phyloP scores from a whole-genome alignment of 1,140 invertebrate genomes.

The Branchinecta lindahli region DNA sequence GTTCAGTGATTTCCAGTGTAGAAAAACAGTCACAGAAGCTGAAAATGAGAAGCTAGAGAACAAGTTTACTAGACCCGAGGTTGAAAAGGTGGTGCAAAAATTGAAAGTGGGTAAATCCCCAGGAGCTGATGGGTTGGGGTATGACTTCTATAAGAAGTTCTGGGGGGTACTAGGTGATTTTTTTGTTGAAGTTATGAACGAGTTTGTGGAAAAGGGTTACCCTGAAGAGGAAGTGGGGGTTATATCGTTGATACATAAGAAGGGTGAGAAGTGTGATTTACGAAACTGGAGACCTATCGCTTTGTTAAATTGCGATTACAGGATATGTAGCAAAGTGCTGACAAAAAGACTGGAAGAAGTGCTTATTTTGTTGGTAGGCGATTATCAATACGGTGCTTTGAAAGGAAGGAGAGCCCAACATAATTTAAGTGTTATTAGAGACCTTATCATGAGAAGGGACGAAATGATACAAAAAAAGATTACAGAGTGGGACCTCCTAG shows the following conservation, averaged over 20 bases:
- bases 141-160: constrained; percentile 2
- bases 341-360: not conserved
- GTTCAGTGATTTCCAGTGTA: not conserved
- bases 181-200: not conserved
- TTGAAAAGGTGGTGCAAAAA: not conserved
- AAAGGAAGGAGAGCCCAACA: constrained; percentile 8
- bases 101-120: not conserved
- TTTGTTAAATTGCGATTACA: not conserved
- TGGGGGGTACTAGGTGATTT: not conserved
- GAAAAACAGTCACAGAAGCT: not conserved
- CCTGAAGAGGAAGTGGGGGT: not conserved
- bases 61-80: not conserved
- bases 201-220: constrained; percentile 5
- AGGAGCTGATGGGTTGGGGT: not conserved
- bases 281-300: not conserved
- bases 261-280: not conserved
- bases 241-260: not conserved
- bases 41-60: not conserved
- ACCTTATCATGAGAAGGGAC: not conserved
- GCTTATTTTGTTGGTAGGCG: not conserved
- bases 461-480: not conserved
- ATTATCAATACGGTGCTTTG: not conserved
- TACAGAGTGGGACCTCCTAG: not conserved
- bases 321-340: not conserved
- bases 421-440: not conserved